Conservation (phyloP, 2,113 vertebrate genomes). For the Xenopus borealis region DNA sequence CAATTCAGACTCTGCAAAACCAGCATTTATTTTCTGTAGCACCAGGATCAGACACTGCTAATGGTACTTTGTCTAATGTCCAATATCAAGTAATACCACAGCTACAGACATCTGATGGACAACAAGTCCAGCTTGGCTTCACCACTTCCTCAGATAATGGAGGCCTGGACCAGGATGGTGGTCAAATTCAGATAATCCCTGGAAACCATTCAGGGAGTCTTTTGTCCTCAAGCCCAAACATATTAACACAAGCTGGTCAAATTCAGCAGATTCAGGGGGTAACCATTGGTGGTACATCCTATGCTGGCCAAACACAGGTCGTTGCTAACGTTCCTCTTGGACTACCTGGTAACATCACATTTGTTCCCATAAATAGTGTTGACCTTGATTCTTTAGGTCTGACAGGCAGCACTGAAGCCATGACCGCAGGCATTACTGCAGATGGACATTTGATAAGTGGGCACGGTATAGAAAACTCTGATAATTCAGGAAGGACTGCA, state of each 20-base stretch:
- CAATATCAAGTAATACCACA: slow-evolving; percentile 99
- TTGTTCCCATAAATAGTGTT: slow-evolving; percentile 97
- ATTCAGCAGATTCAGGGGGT: slow-evolving; percentile 92
- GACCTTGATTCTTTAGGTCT: slow-evolving; percentile 97
- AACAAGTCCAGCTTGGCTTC: slow-evolving; percentile 90
- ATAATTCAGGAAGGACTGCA: slow-evolving; percentile 83
- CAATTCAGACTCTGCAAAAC: slow-evolving; percentile 95
- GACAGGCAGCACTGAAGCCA: slow-evolving; percentile 89
- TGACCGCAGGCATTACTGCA: slow-evolving; percentile 93
- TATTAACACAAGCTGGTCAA: slow-evolving; percentile 91
- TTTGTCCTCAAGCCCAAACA: slow-evolving; percentile 80
- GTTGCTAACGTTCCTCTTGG: slow-evolving; percentile 96
- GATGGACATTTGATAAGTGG: slow-evolving; percentile 94
- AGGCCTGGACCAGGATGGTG: slow-evolving; percentile 87
- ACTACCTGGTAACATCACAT: slow-evolving; percentile 95
- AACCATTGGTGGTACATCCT: slow-evolving; percentile 87
- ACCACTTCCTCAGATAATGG: slow-evolving; percentile 83
- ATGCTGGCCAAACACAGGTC: slow-evolving; percentile 93
- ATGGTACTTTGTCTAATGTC: slow-evolving; percentile 94
- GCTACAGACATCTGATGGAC: slow-evolving; percentile 91
- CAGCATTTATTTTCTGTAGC: slow-evolving; percentile 94
- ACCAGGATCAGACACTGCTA: slow-evolving; percentile 85
- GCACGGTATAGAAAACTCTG: slow-evolving; percentile 83
- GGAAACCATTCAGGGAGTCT: slow-evolving; percentile 81
- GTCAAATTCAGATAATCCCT: slow-evolving; percentile 96